Evolutionary conservation across 2,888 invertebrate species (phyloP), one percentile per base, ranked within the genome.

Genomic region (Pseudococcus jackbeardsleyi): DNA sequence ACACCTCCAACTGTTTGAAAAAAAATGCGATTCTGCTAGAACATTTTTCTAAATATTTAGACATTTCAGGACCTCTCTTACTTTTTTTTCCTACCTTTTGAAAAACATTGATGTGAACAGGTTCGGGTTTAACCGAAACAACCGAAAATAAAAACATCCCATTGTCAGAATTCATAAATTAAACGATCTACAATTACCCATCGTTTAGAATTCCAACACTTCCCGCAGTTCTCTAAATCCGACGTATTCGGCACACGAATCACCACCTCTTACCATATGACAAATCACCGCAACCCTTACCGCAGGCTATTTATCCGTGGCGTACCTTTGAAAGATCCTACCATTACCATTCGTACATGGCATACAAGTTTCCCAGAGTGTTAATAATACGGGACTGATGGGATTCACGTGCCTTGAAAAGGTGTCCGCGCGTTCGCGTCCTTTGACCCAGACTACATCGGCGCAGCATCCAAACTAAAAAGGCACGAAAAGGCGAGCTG

Each of bases 371-470:
- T 59, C 59, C 59, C 59, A 59, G 59, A 59, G 59, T 59, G 59
- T 59, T 59, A 59, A 59, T 59, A 59, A 59, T 59, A 59, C 59
- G 59, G 19, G 19, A 19, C 59, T 59, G 59, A 59, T 59, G 9
- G 59, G 59, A 59, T 59, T 59, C 59, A 59, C 59, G 59, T 59
- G 59, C 59, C 19, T 19, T 59, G 59, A 59, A 59, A 59, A 59
- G 59, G 59, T 59, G 59, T 59, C 59, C 19, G 59, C 59, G 59
- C 59, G 59, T 59, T 19, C 59, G n/a, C 59, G 59, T 59, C 59
- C 59, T 59, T 59, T 59, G 59, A 59, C 59, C 59, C 19, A 17
- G 12, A 50, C 15, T 15, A 17, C 50, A 50, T n/a, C n/a, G 59
- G 59, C 19, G 9, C 19, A 59, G 54, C 54, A 54, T 6, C 7